Evolutionary conservation across 92 coral and sea anemone species (phyloP).

Genomic region (Meandrina meandrites): DNA sequence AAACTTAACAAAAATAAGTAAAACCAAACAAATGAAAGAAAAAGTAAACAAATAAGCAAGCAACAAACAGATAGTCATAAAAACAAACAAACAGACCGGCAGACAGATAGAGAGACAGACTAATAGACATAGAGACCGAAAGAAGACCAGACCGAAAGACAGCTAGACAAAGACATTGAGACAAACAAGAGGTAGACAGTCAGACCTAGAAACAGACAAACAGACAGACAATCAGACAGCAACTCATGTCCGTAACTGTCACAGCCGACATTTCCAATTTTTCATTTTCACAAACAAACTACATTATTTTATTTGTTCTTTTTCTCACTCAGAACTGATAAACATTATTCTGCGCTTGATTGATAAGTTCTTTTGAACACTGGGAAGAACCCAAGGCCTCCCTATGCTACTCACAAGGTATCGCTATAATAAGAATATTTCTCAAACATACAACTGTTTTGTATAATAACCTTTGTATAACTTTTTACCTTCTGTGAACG

Average conservation of each 20-base stretch:
- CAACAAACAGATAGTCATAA: background rate
- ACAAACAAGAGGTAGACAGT: background rate
- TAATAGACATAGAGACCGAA: background rate
- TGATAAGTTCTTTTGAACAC: too few relatives aligned
- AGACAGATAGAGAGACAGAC: background rate
- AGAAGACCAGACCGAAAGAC: background rate
- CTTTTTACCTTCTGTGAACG: conserved; percentile 23
- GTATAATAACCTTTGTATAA: background rate
- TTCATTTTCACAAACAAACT: background rate
- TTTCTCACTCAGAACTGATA: too few relatives aligned
- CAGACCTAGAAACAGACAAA: background rate
- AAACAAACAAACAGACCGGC: background rate
- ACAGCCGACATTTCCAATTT: background rate
- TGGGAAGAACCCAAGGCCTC: too few relatives aligned
- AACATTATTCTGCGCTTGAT: too few relatives aligned
- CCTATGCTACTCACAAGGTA: background rate
- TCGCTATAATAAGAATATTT: background rate
- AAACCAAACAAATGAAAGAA: background rate
- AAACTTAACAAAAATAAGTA: background rate
- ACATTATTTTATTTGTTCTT: background rate
- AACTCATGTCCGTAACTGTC: too few relatives aligned
- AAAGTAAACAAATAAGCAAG: background rate
- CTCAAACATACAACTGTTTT: background rate
- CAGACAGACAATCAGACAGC: background rate
- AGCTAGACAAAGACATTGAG: background rate